phyloP scores from a whole-genome alignment of 1,140 invertebrate genomes.

The Orchestia grillus region DNA sequence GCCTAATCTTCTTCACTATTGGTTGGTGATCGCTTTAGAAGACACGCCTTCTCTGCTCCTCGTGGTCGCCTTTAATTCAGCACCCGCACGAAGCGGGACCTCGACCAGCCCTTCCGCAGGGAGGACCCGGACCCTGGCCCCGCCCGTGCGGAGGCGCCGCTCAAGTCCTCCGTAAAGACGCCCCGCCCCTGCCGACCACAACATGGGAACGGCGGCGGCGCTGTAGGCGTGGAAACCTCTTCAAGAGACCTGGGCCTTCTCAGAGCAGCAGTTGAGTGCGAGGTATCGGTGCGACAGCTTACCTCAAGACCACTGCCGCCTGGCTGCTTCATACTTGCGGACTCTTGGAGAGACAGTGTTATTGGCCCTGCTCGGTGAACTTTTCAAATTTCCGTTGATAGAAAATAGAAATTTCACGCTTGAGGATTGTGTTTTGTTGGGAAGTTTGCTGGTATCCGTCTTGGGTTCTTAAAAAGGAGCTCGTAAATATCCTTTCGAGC shows the following conservation, averaged over 20 bases:
- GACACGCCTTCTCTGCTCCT: constrained; percentile 5
- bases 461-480: neutral
- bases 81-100: neutral
- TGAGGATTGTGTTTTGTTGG: neutral
- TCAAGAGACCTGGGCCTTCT: neutral
- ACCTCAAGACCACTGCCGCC: neutral
- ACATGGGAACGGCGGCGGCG: neutral
- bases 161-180: constrained; percentile 26
- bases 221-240: neutral
- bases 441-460: neutral
- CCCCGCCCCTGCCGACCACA: neutral
- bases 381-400: neutral
- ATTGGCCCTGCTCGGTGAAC: neutral
- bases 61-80: constrained; percentile 13
- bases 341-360: neutral
- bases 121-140: constrained; percentile 41
- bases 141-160: neutral
- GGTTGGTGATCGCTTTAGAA: constrained; percentile 57
- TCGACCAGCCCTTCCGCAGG: neutral
- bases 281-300: neutral
- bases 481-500: neutral
- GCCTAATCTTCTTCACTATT: constrained; percentile 66
- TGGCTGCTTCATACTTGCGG: too few relatives aligned
- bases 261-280: neutral
- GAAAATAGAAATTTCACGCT: neutral